A percentile compares a stretch with the other conserved stretches of the same genome.
phyloP scores from a whole-genome alignment of 1,140 invertebrate species.

The Orius insidiosus region DNA sequence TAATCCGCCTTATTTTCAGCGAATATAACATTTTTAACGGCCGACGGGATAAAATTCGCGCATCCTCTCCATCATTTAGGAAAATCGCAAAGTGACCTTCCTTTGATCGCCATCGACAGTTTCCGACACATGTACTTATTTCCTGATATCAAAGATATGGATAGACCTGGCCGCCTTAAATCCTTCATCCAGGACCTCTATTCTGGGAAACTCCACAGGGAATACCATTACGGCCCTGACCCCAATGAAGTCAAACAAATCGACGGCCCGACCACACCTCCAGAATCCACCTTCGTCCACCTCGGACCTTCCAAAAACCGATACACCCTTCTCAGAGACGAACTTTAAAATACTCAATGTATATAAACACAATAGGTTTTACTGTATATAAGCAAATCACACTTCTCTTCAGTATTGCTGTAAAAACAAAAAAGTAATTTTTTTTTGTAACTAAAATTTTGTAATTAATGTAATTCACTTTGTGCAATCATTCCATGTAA shows the following conservation, averaged over 20 bases:
- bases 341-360: constrained; percentile 17
- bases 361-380: too few species aligned
- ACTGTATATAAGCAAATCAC: too few species aligned
- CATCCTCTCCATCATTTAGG: constrained; percentile 97
- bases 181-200: constrained; percentile 81
- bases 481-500: too few species aligned
- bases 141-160: constrained; percentile 57
- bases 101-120: constrained; percentile 94
- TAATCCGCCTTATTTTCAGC: constrained; percentile 38
- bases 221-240: constrained; percentile 97
- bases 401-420: too few species aligned
- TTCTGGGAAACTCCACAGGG: constrained; percentile 93
- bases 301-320: constrained; percentile 89
- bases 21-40: constrained; percentile 88
- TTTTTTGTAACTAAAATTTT: too few species aligned
- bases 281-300: constrained; percentile 94
- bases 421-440: too few species aligned
- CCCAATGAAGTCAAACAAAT: constrained; percentile 22
- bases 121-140: constrained; percentile 99
- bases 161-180: constrained; percentile 63
- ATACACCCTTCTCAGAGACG: constrained; percentile 55
- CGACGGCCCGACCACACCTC: constrained; percentile 62
- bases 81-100: constrained; percentile 76
- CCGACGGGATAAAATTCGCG: constrained; percentile 90
- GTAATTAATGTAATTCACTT: too few species aligned